Percentiles rank a stretch among this genome's conserved stretches.
phyloP scores from a whole-genome alignment of 2,888 invertebrate species.

The Theretra japonica region DNA sequence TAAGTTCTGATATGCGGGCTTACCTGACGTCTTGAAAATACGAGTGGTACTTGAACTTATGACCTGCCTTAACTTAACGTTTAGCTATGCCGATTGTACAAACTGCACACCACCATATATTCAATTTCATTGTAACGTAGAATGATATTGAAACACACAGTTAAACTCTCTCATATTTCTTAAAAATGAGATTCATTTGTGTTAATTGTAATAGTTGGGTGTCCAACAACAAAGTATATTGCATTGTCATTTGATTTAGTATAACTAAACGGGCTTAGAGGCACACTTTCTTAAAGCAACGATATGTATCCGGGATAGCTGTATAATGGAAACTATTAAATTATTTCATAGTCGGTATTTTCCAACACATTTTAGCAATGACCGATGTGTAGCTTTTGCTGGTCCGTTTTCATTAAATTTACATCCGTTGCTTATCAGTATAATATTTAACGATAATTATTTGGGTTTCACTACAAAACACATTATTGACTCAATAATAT shows the following conservation, averaged over 20 bases:
- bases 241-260: background rate
- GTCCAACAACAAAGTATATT: too few relatives aligned
- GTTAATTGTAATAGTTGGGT: background rate
- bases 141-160: background rate
- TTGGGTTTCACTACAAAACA: too few relatives aligned
- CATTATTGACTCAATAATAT: too few relatives aligned
- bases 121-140: background rate
- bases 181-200: background rate
- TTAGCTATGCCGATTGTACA: background rate
- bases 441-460: too few relatives aligned
- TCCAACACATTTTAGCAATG: too few relatives aligned
- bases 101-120: conserved; percentile 2
- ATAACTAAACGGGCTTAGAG: background rate
- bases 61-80: conserved; percentile 19
- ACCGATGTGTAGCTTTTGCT: too few relatives aligned
- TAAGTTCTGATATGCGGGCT: background rate
- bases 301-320: background rate
- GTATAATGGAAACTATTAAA: too few relatives aligned
- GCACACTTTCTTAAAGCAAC: background rate
- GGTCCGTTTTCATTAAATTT: too few relatives aligned
- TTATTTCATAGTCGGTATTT: too few relatives aligned
- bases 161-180: background rate
- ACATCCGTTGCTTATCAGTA: too few relatives aligned
- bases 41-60: conserved; percentile 22
- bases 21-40: background rate